phyloP scores from a whole-genome alignment of 2,113 vertebrate genomes.

The Lipophrys pholis region DNA sequence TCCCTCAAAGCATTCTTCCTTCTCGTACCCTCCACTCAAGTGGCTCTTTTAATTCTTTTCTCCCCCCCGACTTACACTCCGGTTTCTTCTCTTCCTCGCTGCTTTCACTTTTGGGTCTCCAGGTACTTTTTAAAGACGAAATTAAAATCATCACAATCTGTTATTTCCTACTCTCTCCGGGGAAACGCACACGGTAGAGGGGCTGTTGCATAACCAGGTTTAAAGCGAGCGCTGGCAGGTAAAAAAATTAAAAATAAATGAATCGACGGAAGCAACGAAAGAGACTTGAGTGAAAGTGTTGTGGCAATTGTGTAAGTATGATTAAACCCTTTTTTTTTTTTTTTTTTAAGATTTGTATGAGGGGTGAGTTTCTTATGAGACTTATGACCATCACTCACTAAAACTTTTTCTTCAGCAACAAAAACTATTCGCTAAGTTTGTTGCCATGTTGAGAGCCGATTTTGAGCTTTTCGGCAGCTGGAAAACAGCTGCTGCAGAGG shows the following conservation, averaged over 20 bases:
- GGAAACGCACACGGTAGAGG: background rate
- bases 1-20: conserved; percentile 33
- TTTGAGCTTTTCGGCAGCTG: no score
- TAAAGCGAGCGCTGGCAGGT: background rate
- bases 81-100: background rate
- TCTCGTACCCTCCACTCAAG: conserved; percentile 43
- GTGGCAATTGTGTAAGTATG: background rate
- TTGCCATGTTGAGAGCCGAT: no score
- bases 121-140: conserved; percentile 49
- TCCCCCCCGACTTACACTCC: conserved; percentile 4
- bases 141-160: conserved; percentile 25
- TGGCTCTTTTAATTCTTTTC: conserved; percentile 19
- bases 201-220: conserved; percentile 4
- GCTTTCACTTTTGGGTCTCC: conserved; percentile 25
- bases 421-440: no score
- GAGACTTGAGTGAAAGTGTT: conserved; percentile 3
- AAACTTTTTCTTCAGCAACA: background rate
- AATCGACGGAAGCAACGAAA: background rate
- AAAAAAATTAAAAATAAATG: background rate
- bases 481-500: no score
- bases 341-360: background rate
- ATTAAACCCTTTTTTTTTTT: no score
- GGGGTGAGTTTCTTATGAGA: conserved; percentile 48
- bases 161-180: conserved; percentile 1
- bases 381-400: conserved; percentile 28